phyloP scores from a whole-genome alignment of 1,140 invertebrate species.

The Meloidogyne chitwoodi region DNA sequence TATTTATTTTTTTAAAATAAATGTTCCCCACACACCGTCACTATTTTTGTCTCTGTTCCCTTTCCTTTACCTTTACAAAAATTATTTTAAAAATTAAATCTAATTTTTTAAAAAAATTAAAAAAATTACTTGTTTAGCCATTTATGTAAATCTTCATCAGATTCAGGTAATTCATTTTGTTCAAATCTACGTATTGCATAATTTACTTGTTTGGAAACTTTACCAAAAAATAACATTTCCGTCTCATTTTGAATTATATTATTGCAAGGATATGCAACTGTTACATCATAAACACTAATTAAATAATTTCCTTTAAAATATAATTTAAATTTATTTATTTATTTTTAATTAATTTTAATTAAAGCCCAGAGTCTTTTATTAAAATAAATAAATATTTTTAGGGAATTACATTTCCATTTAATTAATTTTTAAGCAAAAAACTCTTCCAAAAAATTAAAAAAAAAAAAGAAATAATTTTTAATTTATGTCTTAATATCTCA shows the following conservation, averaged over 20 bases:
- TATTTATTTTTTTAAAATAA: too few species aligned
- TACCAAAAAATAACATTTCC: conserved; percentile 52
- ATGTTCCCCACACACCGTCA: too few species aligned
- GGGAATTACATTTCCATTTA: too few species aligned
- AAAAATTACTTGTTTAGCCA: conserved; percentile 55
- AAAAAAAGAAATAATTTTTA: too few species aligned
- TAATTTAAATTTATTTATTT: neutral
- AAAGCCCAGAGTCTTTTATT: too few species aligned
- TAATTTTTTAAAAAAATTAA: neutral
- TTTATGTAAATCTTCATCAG: conserved; percentile 40
- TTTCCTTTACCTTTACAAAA: too few species aligned
- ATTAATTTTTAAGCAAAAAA: too few species aligned
- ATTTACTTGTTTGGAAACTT: conserved; percentile 47
- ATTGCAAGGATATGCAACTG: conserved; percentile 70
- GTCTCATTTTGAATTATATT: conserved; percentile 63
- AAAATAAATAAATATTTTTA: too few species aligned
- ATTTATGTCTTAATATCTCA: too few species aligned
- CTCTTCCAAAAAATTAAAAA: too few species aligned
- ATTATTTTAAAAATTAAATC: too few species aligned
- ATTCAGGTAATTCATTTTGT: conserved; percentile 40
- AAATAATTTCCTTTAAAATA: conserved; percentile 65
- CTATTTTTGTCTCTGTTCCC: too few species aligned
- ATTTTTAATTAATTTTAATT: neutral
- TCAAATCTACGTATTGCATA: conserved; percentile 49
- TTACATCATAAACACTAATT: conserved; percentile 75